These are phyloP conservation scores for Rosalia funebris DNA, from an alignment of 2,888 invertebrate genomes.

Conservation along the genomic window DNA sequence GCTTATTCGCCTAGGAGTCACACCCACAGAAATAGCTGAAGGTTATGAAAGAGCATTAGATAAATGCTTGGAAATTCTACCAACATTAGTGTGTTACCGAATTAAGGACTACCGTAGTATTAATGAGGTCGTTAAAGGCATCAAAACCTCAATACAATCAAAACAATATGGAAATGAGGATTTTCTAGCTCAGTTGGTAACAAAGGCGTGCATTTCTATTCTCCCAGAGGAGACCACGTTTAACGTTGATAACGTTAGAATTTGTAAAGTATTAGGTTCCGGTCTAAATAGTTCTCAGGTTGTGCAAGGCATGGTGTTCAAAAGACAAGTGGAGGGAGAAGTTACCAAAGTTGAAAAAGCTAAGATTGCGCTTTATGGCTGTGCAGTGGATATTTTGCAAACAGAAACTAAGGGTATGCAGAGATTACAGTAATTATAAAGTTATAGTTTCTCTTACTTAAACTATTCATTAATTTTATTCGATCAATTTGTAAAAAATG, in stretches of 20 bases:
- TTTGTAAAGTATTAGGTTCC: slow-evolving; percentile 91
- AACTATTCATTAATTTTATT: too few relatives aligned
- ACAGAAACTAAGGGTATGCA: slow-evolving; percentile 91
- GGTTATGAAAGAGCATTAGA: slow-evolving; percentile 93
- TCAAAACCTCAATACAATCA: slow-evolving; percentile 90
- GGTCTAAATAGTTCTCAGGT: slow-evolving; percentile 83
- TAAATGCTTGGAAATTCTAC: slow-evolving; percentile 90
- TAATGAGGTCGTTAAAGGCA: slow-evolving; percentile 76
- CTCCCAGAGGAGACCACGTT: slow-evolving; percentile 88
- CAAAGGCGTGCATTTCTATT: slow-evolving; percentile 89
- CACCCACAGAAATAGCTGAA: slow-evolving; percentile 95
- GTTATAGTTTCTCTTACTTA: too few relatives aligned
- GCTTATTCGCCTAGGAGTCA: slow-evolving; percentile 91
- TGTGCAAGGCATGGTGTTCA: slow-evolving; percentile 97
- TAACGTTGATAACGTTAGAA: slow-evolving; percentile 97
- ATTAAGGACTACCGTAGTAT: slow-evolving; percentile 76
- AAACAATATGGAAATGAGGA: slow-evolving; percentile 99
- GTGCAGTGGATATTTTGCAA: slow-evolving; percentile 94
- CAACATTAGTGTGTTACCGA: slow-evolving; percentile 80
- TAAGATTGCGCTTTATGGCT: slow-evolving; percentile 93
- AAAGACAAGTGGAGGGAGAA: slow-evolving; percentile 93
- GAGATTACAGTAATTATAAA: slow-evolving; percentile 6
- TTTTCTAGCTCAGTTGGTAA: slow-evolving; percentile 85
- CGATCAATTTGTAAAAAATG: too few relatives aligned
- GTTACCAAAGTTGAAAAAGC: slow-evolving; percentile 80